Evolutionary conservation across 2,888 invertebrate genomes (phyloP), one percentile per base, ranked within the genome.

Genomic region (Ecliptopera silaceata): DNA sequence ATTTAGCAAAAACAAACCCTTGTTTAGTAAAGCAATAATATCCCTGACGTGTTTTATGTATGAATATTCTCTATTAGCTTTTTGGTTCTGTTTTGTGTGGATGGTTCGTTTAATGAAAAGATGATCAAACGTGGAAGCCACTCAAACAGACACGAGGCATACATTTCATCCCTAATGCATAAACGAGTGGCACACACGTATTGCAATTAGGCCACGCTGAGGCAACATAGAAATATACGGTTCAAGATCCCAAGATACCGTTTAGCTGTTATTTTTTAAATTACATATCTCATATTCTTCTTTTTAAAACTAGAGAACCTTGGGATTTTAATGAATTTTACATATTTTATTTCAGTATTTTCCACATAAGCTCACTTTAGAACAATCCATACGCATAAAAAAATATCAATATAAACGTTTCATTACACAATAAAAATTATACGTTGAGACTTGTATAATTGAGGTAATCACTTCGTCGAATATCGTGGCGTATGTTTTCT

Each of bases 121-220:
- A 56, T 59, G 48, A 64, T 56, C 51, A 61, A 48, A 61, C 46
- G 36, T 15, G 42, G 22, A 49, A 56, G 39, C 38, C 44, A 55
- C 55, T 57, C 32, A 51, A 55, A 51, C 51, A 54, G 58, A 58
- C 47, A 57, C 52, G 34, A 64, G 56, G 42, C 38, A 42, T 42
- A 43, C 44, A 45, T 32, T 52, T 22, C 39, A 61, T 43, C 52
- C 51, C 48, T 52, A 49, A 58, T 50, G 46, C 44, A 56, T 55
- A 56, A 56, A 57, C 59, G 45, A 64, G 61, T 52, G 50, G 46
- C 53, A 47, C 39, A 48, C 43, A 46, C 66, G 62, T 61, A 63
- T 64, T 66, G 74, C 67, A 75, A 77, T 77, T 73, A 74, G 56
- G 66, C 56, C 62, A 56, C 56, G 62, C 48, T 66, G 65, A 65